A percentile compares a stretch with the other conserved stretches of the same genome.
Evolutionary conservation across 2,888 invertebrate species (phyloP).

Genomic region (Campoplex nolae): DNA sequence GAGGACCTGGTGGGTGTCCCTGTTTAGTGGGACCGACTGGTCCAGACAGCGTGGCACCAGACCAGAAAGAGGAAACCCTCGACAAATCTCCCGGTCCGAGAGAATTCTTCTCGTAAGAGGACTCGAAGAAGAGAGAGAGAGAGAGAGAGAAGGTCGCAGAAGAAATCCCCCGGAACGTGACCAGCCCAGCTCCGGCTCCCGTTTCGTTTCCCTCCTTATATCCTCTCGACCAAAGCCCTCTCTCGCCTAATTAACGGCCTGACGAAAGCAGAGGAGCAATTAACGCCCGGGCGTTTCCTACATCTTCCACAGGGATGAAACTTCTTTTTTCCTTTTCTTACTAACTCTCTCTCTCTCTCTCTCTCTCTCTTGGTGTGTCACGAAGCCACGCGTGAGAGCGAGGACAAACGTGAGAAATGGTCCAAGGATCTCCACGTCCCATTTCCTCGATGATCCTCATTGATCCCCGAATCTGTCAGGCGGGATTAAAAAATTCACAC

Average conservation of each 20-base stretch:
- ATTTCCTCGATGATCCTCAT: conserved; percentile 39
- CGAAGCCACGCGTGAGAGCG: not conserved
- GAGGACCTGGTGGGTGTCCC: not conserved
- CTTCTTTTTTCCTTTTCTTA: not conserved
- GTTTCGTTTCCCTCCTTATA: conserved; percentile 32
- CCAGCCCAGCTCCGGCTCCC: conserved; percentile 38
- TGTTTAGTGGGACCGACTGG: conserved; percentile 29
- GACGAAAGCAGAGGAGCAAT: conserved; percentile 79
- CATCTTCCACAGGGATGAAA: conserved; percentile 10
- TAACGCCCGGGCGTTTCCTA: conserved; percentile 77
- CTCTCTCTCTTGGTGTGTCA: not conserved
- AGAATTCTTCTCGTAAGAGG: not conserved
- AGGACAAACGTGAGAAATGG: conserved; percentile 66
- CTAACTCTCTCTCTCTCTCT: no score
- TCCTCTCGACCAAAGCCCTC: conserved; percentile 44
- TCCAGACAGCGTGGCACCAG: conserved; percentile 68
- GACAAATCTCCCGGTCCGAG: conserved; percentile 19
- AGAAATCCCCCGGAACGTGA: conserved; percentile 59
- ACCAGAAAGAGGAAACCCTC: conserved; percentile 57
- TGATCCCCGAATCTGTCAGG: not conserved
- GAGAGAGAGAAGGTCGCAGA: no score
- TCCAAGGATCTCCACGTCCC: conserved; percentile 61
- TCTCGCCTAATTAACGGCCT: conserved; percentile 80
- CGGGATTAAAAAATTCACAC: not conserved
- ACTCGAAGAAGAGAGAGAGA: not conserved